Base-by-base conservation (phyloP, 53 echinoderm and acorn worm species). In the Hippasteria phrygiana region DNA sequence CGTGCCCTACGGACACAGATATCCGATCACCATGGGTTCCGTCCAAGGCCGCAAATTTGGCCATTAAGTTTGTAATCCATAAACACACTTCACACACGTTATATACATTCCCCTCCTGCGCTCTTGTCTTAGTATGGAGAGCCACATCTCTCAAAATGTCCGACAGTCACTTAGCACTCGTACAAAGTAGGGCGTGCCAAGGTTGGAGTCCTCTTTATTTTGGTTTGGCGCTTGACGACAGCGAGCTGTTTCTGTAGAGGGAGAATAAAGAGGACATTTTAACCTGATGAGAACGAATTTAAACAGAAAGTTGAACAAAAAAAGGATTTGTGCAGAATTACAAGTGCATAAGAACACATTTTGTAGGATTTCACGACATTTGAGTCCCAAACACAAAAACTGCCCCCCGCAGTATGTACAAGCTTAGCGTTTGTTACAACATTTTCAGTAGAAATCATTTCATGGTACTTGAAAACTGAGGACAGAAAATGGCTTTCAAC, bases 141-240 rank as follows among this genome's bases (percentile, higher is more conserved):
- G 71, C 85, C 85, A 70, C 26, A 20, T 70, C 85, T 85, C 71
- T 36, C 38, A 85, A 51, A 37, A 83, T 69, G 22, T 69, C 83
- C 37, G n/a, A 67, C 33, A 70, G 64, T 43, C 65, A 70, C 24
- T 20, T 47, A 53, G 51, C 53, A 35, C 51, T 27, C 69, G 51
- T 31, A 29, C 69, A 67, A 35, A 32, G 17, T 66, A 10, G 18
- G 85, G 37, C 38, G 53, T 75, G 75, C 32, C 85, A 2, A 37
- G 3, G 48, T 17, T 32, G 67, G 63, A 74, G 75, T 87, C 59
- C 89, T 92, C 76, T 81, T 89, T 89, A 92, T 89, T 92, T 92
- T 71, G 85, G 34, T n/a, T 85, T 85, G 1, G 70, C 81, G 13
- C 74, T 46, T 87, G 78, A 62, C 27, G 87, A 26, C 22, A 79